These are phyloP conservation scores for Hydrophis major DNA, from an alignment of 2,797 vertebrate genomes.

Conservation along the genomic window DNA sequence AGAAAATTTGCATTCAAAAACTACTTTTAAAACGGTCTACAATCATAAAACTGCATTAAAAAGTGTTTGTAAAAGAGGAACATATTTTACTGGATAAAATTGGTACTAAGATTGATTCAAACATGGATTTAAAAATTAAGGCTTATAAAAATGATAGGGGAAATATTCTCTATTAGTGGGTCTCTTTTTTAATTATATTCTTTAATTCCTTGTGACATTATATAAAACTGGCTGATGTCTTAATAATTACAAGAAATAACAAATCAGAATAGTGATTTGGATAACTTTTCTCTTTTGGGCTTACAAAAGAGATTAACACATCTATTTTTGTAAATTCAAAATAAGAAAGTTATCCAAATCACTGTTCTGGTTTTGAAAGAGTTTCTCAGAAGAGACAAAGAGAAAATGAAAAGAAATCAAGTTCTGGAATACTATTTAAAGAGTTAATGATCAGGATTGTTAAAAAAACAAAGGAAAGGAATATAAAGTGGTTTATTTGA, in stretches of 20 bases:
- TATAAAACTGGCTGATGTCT: not conserved
- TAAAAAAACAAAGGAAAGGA: not conserved
- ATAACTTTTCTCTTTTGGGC: not conserved
- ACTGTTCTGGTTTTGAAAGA: not conserved
- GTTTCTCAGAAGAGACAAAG: too few relatives aligned
- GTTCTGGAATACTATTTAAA: not conserved
- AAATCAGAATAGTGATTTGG: not conserved
- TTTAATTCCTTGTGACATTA: too few relatives aligned
- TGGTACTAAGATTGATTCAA: too few relatives aligned
- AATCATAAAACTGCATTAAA: too few relatives aligned
- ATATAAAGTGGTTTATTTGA: not conserved
- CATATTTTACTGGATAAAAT: too few relatives aligned
- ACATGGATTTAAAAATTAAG: too few relatives aligned
- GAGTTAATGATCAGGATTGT: not conserved
- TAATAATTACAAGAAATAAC: not conserved
- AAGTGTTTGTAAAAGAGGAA: too few relatives aligned
- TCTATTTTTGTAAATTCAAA: not conserved
- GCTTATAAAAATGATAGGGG: too few relatives aligned
- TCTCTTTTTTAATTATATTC: too few relatives aligned
- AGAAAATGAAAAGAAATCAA: not conserved
- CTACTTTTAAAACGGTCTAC: too few relatives aligned
- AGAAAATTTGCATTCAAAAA: too few relatives aligned
- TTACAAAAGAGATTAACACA: not conserved
- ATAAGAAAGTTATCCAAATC: not conserved
- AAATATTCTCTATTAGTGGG: too few relatives aligned